These are phyloP conservation scores for Hippocampus comes DNA, from an alignment of 2,113 vertebrate species.

Conservation along the genomic window DNA sequence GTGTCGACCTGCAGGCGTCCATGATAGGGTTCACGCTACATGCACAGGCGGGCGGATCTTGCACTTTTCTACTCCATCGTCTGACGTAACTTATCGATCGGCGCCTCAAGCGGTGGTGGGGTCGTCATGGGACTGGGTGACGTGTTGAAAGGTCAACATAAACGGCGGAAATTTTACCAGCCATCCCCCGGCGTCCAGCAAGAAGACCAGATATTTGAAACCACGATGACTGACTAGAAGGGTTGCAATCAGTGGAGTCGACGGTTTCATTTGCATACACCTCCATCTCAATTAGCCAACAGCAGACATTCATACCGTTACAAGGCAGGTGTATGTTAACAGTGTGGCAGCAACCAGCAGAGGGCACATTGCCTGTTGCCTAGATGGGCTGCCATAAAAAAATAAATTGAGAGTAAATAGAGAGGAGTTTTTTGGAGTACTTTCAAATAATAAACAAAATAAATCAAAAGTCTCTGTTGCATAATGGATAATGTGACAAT, in stretches of 20 bases:
- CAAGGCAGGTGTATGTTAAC: conserved; percentile 15
- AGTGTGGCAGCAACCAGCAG: neutral
- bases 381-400: neutral
- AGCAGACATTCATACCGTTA: conserved; percentile 43
- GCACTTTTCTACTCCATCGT: conserved; percentile 26
- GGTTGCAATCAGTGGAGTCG: conserved; percentile 45
- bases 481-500: neutral
- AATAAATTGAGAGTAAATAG: neutral
- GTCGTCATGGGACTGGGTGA: neutral
- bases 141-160: conserved; percentile 35
- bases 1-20: conserved; percentile 47
- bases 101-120: conserved; percentile 29
- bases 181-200: conserved; percentile 4
- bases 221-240: conserved; percentile 55
- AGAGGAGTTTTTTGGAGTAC: neutral
- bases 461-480: neutral
- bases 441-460: neutral
- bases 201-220: conserved; percentile 48
- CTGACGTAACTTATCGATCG: conserved; percentile 40
- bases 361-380: neutral
- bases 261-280: conserved; percentile 65
- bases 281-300: conserved; percentile 64
- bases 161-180: conserved; percentile 7
- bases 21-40: neutral
- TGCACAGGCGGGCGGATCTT: conserved; percentile 17